Evolutionary conservation across 2,888 invertebrate species (phyloP).

Genomic region (Synanthedon formicaeformis): DNA sequence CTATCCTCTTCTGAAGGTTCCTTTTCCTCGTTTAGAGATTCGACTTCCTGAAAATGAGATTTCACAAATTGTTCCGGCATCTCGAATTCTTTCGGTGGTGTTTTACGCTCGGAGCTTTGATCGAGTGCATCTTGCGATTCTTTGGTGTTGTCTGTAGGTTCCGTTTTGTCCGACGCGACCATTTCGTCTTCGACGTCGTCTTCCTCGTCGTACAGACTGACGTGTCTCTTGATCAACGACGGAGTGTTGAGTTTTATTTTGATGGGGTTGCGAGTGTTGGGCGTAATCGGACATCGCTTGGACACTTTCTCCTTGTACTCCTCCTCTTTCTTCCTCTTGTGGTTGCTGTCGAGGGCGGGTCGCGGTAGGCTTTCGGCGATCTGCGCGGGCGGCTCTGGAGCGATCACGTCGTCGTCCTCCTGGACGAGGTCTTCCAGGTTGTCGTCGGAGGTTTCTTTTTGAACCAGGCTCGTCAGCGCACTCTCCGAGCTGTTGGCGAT

Average conservation of each 20-base stretch:
- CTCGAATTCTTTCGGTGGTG: background rate
- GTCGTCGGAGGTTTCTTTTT: conserved; percentile 5
- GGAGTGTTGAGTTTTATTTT: conserved; percentile 56
- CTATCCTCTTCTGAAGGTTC: background rate
- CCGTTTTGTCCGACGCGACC: conserved; percentile 12
- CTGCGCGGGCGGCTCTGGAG: conserved; percentile 7
- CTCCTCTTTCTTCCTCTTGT: conserved; percentile 23
- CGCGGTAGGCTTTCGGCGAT: conserved; percentile 3
- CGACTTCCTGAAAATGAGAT: conserved; percentile 6
- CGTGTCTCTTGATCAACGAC: conserved; percentile 62
- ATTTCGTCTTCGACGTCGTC: conserved; percentile 52
- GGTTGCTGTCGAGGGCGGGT: conserved; percentile 3
- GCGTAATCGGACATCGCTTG: conserved; percentile 46
- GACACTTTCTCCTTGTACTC: conserved; percentile 50
- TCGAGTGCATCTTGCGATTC: background rate
- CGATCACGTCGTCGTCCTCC: conserved; percentile 25
- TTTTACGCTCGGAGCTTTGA: background rate
- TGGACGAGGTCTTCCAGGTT: conserved; percentile 31
- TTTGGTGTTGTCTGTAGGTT: background rate
- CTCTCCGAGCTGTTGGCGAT: conserved; percentile 55
- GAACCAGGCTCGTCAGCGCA: conserved; percentile 4
- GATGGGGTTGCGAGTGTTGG: conserved; percentile 49
- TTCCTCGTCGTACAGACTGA: conserved; percentile 69
- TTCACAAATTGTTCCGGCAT: background rate
- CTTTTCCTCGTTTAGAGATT: conserved; percentile 5